These are phyloP conservation scores for Arctopsyche grandis DNA, from an alignment of 1,140 invertebrate species.

Conservation along the genomic window DNA sequence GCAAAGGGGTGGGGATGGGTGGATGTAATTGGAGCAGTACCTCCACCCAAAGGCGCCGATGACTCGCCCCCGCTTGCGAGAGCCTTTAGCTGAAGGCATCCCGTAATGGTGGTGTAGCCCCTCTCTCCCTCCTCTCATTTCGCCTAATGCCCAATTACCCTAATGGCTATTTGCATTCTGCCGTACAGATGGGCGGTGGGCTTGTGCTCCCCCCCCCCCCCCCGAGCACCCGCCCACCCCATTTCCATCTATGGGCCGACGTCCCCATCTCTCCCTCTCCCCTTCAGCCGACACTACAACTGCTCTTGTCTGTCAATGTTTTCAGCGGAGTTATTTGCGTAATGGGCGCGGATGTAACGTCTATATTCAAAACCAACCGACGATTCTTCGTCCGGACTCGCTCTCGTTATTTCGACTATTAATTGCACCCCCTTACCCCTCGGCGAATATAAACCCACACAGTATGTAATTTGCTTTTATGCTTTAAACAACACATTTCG, in stretches of 20 bases:
- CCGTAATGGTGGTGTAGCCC: conserved; percentile 43
- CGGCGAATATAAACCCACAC: neutral
- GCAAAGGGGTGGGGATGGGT: neutral
- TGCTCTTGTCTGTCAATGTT: conserved; percentile 54
- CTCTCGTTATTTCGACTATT: conserved; percentile 36
- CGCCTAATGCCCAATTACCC: conserved; percentile 56
- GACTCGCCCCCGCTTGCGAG: neutral
- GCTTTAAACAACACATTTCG: too few relatives aligned
- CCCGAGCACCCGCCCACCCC: neutral
- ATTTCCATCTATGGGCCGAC: neutral
- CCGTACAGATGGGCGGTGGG: conserved; percentile 38
- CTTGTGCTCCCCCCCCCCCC: conserved; percentile 2
- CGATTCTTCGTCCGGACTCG: conserved; percentile 44
- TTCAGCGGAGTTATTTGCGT: conserved; percentile 52
- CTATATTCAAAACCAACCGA: conserved; percentile 49
- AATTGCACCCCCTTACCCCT: conserved; percentile 8
- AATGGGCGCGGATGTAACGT: conserved; percentile 50
- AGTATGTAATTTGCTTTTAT: too few relatives aligned
- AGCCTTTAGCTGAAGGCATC: conserved; percentile 39
- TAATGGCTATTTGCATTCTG: conserved; percentile 56
- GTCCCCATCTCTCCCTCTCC: conserved; percentile 9
- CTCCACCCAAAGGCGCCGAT: neutral
- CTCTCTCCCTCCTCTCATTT: conserved; percentile 51
- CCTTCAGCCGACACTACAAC: conserved; percentile 29
- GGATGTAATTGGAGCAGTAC: neutral